A percentile compares a stretch with the other conserved stretches of the same genome.
Evolutionary conservation across 1,140 invertebrate species (phyloP).

Genomic region (Drosophila parabipectinata): DNA sequence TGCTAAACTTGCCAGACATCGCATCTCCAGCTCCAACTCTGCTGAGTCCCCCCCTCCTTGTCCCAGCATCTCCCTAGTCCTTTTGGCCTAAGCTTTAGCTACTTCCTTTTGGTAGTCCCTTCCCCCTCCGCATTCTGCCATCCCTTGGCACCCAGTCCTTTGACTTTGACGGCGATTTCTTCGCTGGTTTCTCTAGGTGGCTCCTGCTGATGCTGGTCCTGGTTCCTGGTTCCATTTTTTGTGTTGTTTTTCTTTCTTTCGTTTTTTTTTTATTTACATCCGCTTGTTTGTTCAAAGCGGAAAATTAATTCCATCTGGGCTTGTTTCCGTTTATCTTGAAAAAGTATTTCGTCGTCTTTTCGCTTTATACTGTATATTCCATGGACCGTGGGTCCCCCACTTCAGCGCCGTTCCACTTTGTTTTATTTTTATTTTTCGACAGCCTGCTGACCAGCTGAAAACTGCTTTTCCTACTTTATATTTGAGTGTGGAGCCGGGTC

Average conservation of each 20-base stretch:
- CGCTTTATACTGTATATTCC: conserved; percentile 57
- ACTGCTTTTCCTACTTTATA: conserved; percentile 54
- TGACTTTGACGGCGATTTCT: conserved; percentile 43
- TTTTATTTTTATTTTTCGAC: conserved; percentile 69
- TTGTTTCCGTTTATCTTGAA: conserved; percentile 84
- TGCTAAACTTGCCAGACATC: conserved; percentile 69
- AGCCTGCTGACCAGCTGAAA: conserved; percentile 74
- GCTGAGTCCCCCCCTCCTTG: neutral
- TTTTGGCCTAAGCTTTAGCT: conserved; percentile 12
- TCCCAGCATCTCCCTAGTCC: neutral
- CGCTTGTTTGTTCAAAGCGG: conserved; percentile 84
- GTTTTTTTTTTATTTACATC: conserved; percentile 78
- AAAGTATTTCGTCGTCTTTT: conserved; percentile 79
- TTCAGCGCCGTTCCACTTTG: conserved; percentile 29
- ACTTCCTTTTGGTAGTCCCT: conserved; percentile 22
- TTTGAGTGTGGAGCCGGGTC: conserved; percentile 18
- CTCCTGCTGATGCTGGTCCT: conserved; percentile 7
- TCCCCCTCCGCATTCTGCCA: neutral
- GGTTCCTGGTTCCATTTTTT: conserved; percentile 34
- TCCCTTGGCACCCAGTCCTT: conserved; percentile 11
- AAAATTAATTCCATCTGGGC: conserved; percentile 84
- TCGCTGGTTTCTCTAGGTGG: conserved; percentile 41
- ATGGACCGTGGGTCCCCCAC: neutral
- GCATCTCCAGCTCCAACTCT: conserved; percentile 12
- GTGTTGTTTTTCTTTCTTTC: conserved; percentile 55